These are phyloP conservation scores for Geophilus truncorum DNA, from an alignment of 2,888 invertebrate genomes.

Conservation along the genomic window DNA sequence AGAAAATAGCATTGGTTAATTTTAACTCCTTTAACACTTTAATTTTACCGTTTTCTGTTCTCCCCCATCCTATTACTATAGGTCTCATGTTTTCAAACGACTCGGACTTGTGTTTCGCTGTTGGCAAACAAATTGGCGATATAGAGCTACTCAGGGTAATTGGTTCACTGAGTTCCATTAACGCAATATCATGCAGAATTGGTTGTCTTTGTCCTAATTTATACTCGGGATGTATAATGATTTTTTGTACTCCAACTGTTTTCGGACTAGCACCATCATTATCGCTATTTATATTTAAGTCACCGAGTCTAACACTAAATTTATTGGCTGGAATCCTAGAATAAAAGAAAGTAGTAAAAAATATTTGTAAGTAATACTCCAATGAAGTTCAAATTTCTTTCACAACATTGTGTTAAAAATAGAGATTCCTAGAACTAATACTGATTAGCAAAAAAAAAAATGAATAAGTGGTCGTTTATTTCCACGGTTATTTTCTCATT, in stretches of 20 bases:
- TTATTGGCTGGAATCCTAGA: conserved; percentile 3
- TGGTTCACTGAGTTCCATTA: neutral
- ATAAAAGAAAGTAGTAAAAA: neutral
- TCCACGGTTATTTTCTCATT: neutral
- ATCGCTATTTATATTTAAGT: neutral
- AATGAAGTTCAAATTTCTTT: too few species aligned
- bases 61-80: conserved; percentile 29
- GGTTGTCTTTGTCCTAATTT: neutral
- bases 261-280: neutral
- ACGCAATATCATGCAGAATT: conserved; percentile 1
- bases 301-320: conserved; percentile 12
- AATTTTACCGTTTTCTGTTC: conserved; percentile 17
- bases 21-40: neutral
- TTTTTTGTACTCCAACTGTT: neutral
- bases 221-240: neutral
- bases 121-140: conserved; percentile 29
- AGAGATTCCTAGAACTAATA: too few species aligned
- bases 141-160: neutral
- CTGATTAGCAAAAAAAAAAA: too few species aligned
- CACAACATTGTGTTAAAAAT: too few species aligned
- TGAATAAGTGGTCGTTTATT: too few species aligned
- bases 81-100: neutral
- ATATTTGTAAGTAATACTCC: too few species aligned
- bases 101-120: neutral
- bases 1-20: neutral